A percentile compares a stretch with the other conserved stretches of the same genome.
Evolutionary conservation across 2,113 vertebrate genomes (phyloP).

Genomic region (Cinclus cinclus): DNA sequence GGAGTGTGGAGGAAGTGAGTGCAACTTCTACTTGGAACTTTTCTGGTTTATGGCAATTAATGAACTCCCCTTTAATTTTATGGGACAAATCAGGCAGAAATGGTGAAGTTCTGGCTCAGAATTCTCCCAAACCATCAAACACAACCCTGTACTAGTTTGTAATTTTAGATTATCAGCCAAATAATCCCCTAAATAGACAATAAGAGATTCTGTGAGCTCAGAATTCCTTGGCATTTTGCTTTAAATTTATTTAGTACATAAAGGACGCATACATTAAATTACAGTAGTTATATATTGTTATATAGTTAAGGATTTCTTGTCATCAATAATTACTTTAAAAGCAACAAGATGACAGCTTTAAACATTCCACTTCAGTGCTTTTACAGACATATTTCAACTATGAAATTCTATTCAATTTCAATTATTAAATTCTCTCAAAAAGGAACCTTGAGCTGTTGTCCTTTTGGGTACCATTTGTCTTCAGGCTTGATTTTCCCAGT

Average conservation of each 20-base stretch:
- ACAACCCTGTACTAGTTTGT: fast-evolving
- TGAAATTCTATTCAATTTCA: neutral
- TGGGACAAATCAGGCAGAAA: neutral
- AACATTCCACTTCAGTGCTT: neutral
- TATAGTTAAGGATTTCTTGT: neutral
- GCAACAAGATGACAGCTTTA: neutral
- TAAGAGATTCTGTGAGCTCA: neutral
- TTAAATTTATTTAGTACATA: neutral
- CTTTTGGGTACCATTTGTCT: constrained; percentile 70
- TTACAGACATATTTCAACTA: neutral
- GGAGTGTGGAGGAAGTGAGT: neutral
- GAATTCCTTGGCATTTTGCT: neutral
- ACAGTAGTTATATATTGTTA: neutral
- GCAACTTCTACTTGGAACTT: neutral
- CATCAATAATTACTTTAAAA: neutral
- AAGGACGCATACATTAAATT: neutral
- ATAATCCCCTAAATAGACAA: neutral
- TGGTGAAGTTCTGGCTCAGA: neutral
- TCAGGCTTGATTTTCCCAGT: constrained; percentile 45
- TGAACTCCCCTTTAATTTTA: neutral
- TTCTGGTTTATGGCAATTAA: neutral
- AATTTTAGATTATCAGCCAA: neutral
- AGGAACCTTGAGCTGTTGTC: constrained; percentile 75
- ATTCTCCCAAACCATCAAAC: neutral
- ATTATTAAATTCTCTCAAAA: neutral